phyloP scores from a whole-genome alignment of 2,888 invertebrate genomes.

The Melieria crassipennis region DNA sequence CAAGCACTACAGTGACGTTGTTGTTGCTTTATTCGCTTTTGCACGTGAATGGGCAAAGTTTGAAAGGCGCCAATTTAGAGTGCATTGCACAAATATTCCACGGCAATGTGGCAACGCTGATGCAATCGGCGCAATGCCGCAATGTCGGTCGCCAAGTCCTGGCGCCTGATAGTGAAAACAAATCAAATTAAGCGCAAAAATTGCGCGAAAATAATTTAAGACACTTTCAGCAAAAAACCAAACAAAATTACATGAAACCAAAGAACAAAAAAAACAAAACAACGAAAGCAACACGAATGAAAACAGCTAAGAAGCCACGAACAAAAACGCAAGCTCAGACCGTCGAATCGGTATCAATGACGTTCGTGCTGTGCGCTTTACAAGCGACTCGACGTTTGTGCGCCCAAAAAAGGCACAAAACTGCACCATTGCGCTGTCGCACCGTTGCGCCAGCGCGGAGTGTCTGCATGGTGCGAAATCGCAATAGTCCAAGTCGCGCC shows the following conservation, averaged over 20 bases:
- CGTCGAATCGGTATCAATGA: neutral
- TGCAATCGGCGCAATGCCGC: no score
- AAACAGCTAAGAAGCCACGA: neutral
- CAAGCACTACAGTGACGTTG: no score
- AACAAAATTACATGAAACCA: neutral
- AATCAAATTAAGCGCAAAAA: slow-evolving; percentile 47
- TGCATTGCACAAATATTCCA: no score
- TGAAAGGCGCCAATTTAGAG: no score
- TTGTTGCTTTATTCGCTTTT: no score
- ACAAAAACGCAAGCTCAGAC: slow-evolving; percentile 1
- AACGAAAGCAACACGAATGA: slow-evolving; percentile 18
- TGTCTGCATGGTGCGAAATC: slow-evolving; percentile 46
- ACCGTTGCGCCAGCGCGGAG: slow-evolving; percentile 11
- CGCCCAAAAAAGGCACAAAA: slow-evolving; percentile 26
- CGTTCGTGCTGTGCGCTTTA: slow-evolving; percentile 14
- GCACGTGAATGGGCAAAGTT: no score
- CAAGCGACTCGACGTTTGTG: slow-evolving; percentile 15
- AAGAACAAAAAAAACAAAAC: slow-evolving; percentile 7
- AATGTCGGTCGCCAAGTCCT: slow-evolving; percentile 31
- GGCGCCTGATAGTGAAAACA: slow-evolving; percentile 58
- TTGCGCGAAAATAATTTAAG: slow-evolving; percentile 47
- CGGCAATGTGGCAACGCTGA: no score
- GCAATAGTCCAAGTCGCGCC: slow-evolving; percentile 49
- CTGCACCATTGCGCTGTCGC: slow-evolving; percentile 3
- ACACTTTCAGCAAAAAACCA: slow-evolving; percentile 41